Percentiles rank a stretch among this genome's conserved stretches.
phyloP scores from a whole-genome alignment of 1,140 invertebrate genomes.

The Aradophagus sp. region DNA sequence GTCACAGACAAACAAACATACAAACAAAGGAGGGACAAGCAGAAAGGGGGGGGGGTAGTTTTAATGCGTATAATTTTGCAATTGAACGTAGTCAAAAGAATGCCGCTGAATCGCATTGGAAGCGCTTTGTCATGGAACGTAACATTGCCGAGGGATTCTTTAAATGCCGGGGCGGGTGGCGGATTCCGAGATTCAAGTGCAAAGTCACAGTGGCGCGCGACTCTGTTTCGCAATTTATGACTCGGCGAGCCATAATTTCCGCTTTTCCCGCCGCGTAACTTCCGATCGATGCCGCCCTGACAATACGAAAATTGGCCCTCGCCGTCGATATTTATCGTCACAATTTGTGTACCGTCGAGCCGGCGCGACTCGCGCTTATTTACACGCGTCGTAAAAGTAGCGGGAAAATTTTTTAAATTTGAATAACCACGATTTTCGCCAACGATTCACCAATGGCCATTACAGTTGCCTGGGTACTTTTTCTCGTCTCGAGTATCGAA shows the following conservation, averaged over 20 bases:
- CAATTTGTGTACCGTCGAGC: slow-evolving; percentile 37
- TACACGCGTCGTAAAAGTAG: background rate
- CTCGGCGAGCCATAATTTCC: slow-evolving; percentile 50
- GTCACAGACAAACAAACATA: no score
- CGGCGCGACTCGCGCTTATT: background rate
- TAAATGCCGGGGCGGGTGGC: slow-evolving; percentile 53
- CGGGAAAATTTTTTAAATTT: no score
- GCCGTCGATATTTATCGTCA: slow-evolving; percentile 53
- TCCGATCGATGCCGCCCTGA: slow-evolving; percentile 48
- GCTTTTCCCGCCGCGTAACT: slow-evolving; percentile 52
- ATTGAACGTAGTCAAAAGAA: slow-evolving; percentile 36
- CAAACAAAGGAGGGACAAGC: slow-evolving; percentile 6
- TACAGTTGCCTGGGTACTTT: no score
- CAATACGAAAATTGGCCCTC: slow-evolving; percentile 52
- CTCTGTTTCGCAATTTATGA: slow-evolving; percentile 53
- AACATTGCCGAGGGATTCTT: slow-evolving; percentile 44
- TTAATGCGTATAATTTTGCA: slow-evolving; percentile 29
- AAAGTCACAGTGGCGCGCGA: slow-evolving; percentile 41
- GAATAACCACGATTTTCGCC: slow-evolving; percentile 11
- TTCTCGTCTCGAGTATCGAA: no score
- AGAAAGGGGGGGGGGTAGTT: no score
- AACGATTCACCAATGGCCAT: slow-evolving; percentile 34
- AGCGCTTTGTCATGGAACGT: slow-evolving; percentile 32
- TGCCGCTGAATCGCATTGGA: slow-evolving; percentile 29
- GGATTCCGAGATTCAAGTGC: slow-evolving; percentile 56